phyloP scores from a whole-genome alignment of 1,140 invertebrate genomes.

The Steinernema feltiae region DNA sequence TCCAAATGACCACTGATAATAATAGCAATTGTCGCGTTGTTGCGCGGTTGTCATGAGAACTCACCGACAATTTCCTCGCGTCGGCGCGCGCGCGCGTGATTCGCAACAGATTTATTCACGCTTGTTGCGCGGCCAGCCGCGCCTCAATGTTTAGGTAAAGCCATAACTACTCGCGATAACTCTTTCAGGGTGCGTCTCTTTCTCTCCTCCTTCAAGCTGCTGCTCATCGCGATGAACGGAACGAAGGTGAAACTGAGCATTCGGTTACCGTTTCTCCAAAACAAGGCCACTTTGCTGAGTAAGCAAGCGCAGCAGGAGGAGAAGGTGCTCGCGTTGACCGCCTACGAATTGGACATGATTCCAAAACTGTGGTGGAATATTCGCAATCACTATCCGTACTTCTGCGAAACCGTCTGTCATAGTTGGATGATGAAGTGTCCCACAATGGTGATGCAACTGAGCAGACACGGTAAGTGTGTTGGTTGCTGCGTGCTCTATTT shows the following conservation, averaged over 20 bases:
- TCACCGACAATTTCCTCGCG: background rate
- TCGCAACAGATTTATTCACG: slow-evolving; percentile 15
- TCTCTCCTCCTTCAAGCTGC: background rate
- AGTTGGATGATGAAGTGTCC: slow-evolving; percentile 27
- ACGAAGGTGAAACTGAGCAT: background rate
- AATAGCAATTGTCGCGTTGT: background rate
- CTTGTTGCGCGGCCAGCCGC: background rate
- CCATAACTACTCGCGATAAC: background rate
- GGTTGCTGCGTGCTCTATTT: background rate
- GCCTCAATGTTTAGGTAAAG: background rate
- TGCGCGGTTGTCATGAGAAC: slow-evolving; percentile 3
- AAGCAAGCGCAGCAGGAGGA: slow-evolving; percentile 16
- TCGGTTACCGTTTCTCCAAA: background rate
- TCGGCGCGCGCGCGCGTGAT: slow-evolving; percentile 6
- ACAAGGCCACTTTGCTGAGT: background rate
- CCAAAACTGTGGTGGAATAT: slow-evolving; percentile 47
- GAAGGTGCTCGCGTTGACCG: slow-evolving; percentile 32
- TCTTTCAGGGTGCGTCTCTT: background rate
- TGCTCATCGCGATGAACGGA: background rate
- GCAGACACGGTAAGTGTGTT: background rate
- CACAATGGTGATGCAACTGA: slow-evolving; percentile 6
- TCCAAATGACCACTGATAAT: background rate
- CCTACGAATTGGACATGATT: slow-evolving; percentile 47
- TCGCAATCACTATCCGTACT: slow-evolving; percentile 33
- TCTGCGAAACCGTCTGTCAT: slow-evolving; percentile 49